A percentile compares a stretch with the other conserved stretches of the same genome.
These are phyloP conservation scores for Brachymystax lenok DNA, from an alignment of 2,797 vertebrate species.

Conservation along the genomic window DNA sequence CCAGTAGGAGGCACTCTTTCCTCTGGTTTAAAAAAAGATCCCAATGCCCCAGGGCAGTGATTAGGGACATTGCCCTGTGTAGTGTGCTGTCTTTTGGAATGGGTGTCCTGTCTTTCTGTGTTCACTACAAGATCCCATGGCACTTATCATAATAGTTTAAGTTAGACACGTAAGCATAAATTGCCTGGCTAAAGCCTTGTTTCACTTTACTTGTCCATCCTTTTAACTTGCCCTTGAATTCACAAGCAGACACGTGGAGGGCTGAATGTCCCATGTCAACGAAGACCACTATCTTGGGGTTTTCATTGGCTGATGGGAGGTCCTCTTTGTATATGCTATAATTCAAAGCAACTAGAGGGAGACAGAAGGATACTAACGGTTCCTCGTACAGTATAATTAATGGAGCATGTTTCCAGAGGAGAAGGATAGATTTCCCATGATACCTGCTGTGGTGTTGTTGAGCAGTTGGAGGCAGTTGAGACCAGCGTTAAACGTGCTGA, in stretches of 20 bases:
- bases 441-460: constrained; percentile 84
- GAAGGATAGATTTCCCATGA: constrained; percentile 22
- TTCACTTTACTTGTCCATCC: constrained; percentile 47
- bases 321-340: constrained; percentile 67
- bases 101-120: no score
- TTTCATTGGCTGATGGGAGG: constrained; percentile 76
- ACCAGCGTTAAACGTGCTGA: constrained; percentile 70
- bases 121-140: no score
- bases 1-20: no score
- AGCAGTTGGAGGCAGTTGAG: constrained; percentile 81
- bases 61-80: no score
- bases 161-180: no score
- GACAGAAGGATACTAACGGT: constrained; percentile 14
- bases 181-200: background rate
- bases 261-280: constrained; percentile 76
- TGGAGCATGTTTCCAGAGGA: background rate
- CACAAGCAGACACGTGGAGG: constrained; percentile 81
- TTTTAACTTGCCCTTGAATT: constrained; percentile 81
- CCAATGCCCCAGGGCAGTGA: no score
- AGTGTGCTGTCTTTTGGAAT: no score
- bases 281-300: constrained; percentile 78
- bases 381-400: background rate
- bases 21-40: no score
- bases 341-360: constrained; percentile 74
- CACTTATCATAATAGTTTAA: no score